phyloP scores from a whole-genome alignment of 2,113 vertebrate genomes.

The Bolborhynchus lineola region DNA sequence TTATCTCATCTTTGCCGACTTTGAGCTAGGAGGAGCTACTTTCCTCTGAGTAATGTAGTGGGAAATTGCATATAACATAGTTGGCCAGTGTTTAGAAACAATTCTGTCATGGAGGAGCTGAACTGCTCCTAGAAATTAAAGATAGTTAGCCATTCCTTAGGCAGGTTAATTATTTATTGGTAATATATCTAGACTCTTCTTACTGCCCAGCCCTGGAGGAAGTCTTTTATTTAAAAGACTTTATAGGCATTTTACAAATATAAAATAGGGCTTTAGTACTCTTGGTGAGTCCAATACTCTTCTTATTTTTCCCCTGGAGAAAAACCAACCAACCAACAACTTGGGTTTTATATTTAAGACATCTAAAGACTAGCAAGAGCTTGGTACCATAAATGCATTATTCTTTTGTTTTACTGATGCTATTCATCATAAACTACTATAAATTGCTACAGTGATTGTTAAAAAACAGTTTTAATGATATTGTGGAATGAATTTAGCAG shows the following conservation, averaged over 20 bases:
- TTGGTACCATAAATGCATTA: background rate
- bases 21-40: background rate
- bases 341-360: background rate
- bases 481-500: background rate
- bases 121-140: background rate
- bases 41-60: background rate
- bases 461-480: background rate
- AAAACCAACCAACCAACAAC: background rate
- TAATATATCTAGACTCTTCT: background rate
- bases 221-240: background rate
- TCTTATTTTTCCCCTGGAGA: background rate
- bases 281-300: background rate
- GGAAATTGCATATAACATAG: background rate
- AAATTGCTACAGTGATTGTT: background rate
- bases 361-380: background rate
- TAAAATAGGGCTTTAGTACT: background rate
- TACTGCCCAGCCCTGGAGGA: background rate
- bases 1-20: background rate
- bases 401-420: background rate
- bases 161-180: background rate
- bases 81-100: background rate
- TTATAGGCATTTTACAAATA: background rate
- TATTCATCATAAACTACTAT: background rate
- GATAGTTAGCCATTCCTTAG: background rate
- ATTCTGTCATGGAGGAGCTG: background rate